Evolutionary conservation across 2,888 invertebrate species (phyloP), one percentile per base, ranked within the genome.

Genomic region (Rhynchonema sp.): DNA sequence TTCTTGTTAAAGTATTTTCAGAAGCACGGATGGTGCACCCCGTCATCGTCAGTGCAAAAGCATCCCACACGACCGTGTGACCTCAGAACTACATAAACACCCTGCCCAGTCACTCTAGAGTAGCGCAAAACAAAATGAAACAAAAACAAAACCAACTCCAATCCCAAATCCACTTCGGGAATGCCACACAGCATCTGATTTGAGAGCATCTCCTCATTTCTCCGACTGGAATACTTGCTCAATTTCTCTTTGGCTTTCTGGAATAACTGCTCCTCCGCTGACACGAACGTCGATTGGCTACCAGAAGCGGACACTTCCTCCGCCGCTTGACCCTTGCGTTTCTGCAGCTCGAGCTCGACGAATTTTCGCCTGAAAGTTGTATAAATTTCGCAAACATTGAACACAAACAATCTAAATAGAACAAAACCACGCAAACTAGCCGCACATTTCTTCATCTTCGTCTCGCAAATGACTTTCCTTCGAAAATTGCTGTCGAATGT

Each of bases 141-240:
- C n/a, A n/a, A n/a, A n/a, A n/a, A n/a, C n/a, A n/a, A n/a, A n/a
- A n/a, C 79, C 75, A 73, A 83, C 82, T 94, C 91, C 67, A 99
- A 92, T n/a, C 98, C 98, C 59, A 99, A 80, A 77, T 99, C 96
- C 0, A 99, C 89, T 79, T 99, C 98, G 0, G 98, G 98, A 65
- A 99, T 98, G 46, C 98, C 98, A 72, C 90, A 94, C 2, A 99
- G 79, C 98, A 98, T 99, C 79, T 98, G 96, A 80, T 96, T 94
- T 1, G 96, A 96, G 68, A 99, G 81, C 90, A 98, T 94, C 78
- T 98, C 98, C 75, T 98, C 96, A 1, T 88, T 91, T 71, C 85
- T 81, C 68, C 87, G 86, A 0, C 85, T 82, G 0, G 88, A 86
- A 58, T 67, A 69, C 61, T 85, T 83, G 62, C 90, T 79, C 59